A percentile compares a stretch with the other conserved stretches of the same genome.
Conservation (phyloP, 2,113 vertebrate genomes). For the Paramormyrops kingsleyae region DNA sequence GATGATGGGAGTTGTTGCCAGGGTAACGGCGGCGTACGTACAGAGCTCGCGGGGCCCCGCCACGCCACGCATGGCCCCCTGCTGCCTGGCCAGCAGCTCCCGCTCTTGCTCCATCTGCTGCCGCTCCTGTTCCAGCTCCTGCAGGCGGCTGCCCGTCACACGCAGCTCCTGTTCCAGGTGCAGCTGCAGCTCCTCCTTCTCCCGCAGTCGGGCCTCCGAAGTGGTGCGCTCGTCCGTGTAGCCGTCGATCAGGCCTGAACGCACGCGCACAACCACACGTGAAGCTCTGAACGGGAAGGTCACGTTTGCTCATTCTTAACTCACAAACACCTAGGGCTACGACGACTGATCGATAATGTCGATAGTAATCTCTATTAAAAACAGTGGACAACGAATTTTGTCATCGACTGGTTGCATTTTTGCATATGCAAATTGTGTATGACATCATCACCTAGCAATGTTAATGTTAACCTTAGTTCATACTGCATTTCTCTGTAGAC, state of each 20-base stretch:
- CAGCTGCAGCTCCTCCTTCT: slow-evolving; percentile 75
- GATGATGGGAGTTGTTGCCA: no score
- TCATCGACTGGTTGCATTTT: not conserved
- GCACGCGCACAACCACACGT: not conserved
- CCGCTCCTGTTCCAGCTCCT: slow-evolving; percentile 83
- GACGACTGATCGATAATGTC: not conserved
- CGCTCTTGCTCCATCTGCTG: slow-evolving; percentile 76
- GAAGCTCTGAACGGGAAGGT: not conserved
- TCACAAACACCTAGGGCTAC: not conserved
- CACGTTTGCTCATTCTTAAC: not conserved
- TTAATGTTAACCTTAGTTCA: not conserved
- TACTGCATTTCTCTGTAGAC: not conserved
- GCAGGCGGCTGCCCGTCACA: slow-evolving; percentile 75
- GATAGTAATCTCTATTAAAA: not conserved
- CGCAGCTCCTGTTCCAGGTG: slow-evolving; percentile 80
- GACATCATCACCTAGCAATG: not conserved
- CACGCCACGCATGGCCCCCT: slow-evolving; percentile 76
- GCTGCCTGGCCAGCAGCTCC: slow-evolving; percentile 80
- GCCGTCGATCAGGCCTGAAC: slow-evolving; percentile 80
- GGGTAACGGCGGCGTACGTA: slow-evolving; percentile 61
- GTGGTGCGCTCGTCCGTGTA: slow-evolving; percentile 81
- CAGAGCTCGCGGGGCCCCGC: slow-evolving; percentile 76
- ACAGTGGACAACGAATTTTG: not conserved
- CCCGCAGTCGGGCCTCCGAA: slow-evolving; percentile 78
- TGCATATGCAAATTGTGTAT: not conserved